These are phyloP conservation scores for Ciconia boyciana DNA, from an alignment of 2,113 vertebrate genomes.

Conservation along the genomic window DNA sequence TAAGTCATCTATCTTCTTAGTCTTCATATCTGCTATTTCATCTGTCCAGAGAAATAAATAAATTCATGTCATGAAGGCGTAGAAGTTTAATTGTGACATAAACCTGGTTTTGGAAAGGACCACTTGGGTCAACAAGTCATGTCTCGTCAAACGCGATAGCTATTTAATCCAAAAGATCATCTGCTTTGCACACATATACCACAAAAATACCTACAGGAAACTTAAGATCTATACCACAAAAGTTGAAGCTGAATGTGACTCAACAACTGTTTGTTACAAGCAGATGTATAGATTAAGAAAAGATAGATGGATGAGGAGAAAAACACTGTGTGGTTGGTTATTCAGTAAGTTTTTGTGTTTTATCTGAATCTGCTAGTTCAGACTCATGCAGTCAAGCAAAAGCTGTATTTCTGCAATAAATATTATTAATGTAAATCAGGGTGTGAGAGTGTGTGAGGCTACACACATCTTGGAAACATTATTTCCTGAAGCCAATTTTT, in stretches of 20 bases:
- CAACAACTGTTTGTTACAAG: neutral
- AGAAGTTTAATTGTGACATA: neutral
- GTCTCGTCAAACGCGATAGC: neutral
- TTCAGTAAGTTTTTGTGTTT: neutral
- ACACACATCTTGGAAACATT: neutral
- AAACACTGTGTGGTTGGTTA: neutral
- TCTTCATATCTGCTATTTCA: neutral
- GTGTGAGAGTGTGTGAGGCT: neutral
- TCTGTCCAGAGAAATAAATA: neutral
- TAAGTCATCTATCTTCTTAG: neutral
- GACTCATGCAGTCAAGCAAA: neutral
- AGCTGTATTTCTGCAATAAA: neutral
- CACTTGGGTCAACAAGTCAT: neutral
- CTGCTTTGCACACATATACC: neutral
- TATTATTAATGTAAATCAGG: neutral
- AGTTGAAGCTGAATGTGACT: neutral
- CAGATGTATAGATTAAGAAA: neutral
- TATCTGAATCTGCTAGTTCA: neutral
- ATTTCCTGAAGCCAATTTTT: neutral
- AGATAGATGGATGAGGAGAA: neutral
- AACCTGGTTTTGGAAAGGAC: neutral
- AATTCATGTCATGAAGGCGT: neutral
- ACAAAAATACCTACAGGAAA: neutral
- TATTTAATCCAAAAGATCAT: neutral
- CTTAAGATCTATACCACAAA: neutral